phyloP scores from a whole-genome alignment of 2,888 invertebrate genomes.

The Isoperla grammatica region DNA sequence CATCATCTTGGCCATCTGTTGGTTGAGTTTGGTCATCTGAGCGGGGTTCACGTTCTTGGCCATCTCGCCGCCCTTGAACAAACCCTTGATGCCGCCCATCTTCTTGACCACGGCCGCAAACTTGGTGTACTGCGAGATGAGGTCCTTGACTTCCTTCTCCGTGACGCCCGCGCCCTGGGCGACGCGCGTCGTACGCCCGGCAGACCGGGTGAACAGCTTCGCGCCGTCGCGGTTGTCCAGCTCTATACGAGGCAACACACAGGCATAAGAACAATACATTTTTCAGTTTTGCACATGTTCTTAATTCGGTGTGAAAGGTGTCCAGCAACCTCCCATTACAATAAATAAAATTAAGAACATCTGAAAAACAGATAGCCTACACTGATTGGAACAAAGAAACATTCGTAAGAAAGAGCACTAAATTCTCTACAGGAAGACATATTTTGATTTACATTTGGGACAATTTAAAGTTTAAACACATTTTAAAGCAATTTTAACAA shows the following conservation, averaged over 20 bases:
- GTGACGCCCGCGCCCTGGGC: conserved; percentile 91
- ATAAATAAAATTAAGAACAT: too few species aligned
- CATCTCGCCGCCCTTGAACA: conserved; percentile 98
- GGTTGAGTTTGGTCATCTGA: conserved; percentile 98
- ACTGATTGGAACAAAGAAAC: too few species aligned
- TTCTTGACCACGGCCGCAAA: conserved; percentile 99
- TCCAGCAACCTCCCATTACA: too few species aligned
- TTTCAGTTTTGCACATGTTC: neutral
- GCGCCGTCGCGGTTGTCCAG: conserved; percentile 94
- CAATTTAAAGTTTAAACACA: too few species aligned
- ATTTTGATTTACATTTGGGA: too few species aligned
- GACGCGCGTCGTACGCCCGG: conserved; percentile 73
- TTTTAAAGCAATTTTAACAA: too few species aligned
- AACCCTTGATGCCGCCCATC: conserved; percentile 99
- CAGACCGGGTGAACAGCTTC: conserved; percentile 90
- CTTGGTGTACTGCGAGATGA: conserved; percentile 97
- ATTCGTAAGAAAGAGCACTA: too few species aligned
- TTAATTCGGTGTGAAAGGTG: neutral
- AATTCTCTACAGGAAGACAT: too few species aligned
- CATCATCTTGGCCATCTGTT: conserved; percentile 99
- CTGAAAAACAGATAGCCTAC: too few species aligned
- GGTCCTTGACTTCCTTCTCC: conserved; percentile 94
- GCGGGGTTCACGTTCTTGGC: conserved; percentile 97
- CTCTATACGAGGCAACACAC: conserved; percentile 52
- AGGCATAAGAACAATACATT: conserved; percentile 9